Evolutionary conservation across 2,888 invertebrate genomes (phyloP).

Genomic region (Allolobophora icterica): DNA sequence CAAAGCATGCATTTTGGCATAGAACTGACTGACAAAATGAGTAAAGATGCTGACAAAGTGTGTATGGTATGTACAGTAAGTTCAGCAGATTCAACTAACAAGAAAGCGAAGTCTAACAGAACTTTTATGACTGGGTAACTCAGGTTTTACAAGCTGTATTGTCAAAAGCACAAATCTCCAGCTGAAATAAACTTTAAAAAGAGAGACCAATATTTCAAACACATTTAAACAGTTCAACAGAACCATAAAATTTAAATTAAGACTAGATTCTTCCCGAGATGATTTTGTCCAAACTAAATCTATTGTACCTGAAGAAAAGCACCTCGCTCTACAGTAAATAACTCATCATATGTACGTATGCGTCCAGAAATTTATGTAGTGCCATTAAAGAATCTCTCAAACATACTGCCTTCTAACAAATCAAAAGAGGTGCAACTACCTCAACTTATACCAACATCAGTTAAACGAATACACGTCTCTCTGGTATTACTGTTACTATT

Average conservation of each 20-base stretch:
- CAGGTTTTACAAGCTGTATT: not conserved
- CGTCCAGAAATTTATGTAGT: not conserved
- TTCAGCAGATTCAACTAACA: not conserved
- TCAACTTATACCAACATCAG: not conserved
- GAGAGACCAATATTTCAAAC: not conserved
- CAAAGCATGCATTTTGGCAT: not conserved
- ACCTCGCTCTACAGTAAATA: no score
- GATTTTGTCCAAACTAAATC: not conserved
- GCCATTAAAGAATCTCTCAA: not conserved
- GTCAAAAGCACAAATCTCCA: not conserved
- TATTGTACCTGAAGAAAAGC: not conserved
- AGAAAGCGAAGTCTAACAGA: not conserved
- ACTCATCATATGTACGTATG: not conserved
- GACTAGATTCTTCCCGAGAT: not conserved
- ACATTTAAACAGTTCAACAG: not conserved
- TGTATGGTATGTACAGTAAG: not conserved
- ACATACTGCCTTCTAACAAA: no score
- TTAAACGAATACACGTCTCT: not conserved
- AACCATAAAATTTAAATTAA: not conserved
- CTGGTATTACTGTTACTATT: not conserved
- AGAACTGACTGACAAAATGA: not conserved
- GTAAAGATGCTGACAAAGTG: not conserved
- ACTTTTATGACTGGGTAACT: slow-evolving; percentile 17
- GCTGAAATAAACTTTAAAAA: not conserved
- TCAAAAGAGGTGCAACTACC: not conserved